Evolutionary conservation across 2,797 vertebrate species (phyloP), one percentile per base, ranked within the genome.

Genomic region (Balearica regulorum): DNA sequence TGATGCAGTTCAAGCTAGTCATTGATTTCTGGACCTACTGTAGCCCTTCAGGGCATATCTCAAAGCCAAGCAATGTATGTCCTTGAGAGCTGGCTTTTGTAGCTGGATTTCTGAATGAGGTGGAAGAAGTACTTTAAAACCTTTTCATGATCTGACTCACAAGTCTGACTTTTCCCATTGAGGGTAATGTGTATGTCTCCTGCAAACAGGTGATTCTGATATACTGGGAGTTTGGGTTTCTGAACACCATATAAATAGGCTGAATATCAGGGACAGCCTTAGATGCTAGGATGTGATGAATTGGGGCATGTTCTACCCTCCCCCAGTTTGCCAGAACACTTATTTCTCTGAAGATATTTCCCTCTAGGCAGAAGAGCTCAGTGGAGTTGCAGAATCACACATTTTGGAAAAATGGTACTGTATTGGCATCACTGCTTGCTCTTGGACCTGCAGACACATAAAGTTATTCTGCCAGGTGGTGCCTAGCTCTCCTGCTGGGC

Each of bases 11-110:
- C 83, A 86, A 87, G 81, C 61, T 92, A n/a, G 60, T 95, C 73
- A 92, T 83, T 85, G 88, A 94, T 94, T 96, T 95, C 68, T 85
- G 92, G 91, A 60, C 87, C 60, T 94, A 53, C 79, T 92, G 18
- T 53, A 87, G 93, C 58, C 90, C 81, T 95, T 96, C 53, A 94
- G 88, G 75, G 61, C 61, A 54, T 71, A 68, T 85, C 81, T 91
- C 35, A 93, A 94, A 95, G 65, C 61, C 54, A 79, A 62, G 39
- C 2, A 6, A 60, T 28, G 61, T 95, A 62, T 17, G 65, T 94
- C 84, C 72, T 96, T 93, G 69, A 92, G 69, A 83, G 48, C 29
- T 66, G 51, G 7, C 22, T 94, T 87, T 95, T 92, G 65, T 60
- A 77, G 86, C 70, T 87, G 55, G 24, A 46, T 96, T 96, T 95